phyloP scores from a whole-genome alignment of 1,140 invertebrate species.

The Drosophila nasuta region DNA sequence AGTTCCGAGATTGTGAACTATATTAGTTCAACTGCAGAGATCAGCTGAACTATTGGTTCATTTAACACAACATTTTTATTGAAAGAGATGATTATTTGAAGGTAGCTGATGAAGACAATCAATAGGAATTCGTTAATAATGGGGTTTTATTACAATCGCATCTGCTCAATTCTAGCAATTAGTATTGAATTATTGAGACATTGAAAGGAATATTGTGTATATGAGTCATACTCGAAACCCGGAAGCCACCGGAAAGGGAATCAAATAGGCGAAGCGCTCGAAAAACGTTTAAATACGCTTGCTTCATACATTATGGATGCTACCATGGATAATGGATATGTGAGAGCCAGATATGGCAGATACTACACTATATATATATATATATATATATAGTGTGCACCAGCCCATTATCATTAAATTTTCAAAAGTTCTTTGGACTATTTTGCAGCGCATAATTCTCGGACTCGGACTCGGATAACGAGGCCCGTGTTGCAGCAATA shows the following conservation, averaged over 20 bases:
- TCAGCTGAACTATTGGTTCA: too few species aligned
- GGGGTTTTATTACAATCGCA: too few species aligned
- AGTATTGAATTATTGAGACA: conserved; percentile 8
- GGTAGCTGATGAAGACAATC: too few species aligned
- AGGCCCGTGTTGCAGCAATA: conserved; percentile 34
- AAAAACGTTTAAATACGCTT: conserved; percentile 41
- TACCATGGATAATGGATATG: conserved; percentile 49
- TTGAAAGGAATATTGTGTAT: not conserved
- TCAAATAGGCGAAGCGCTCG: conserved; percentile 12
- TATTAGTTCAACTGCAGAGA: too few species aligned
- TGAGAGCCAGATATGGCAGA: conserved; percentile 10
- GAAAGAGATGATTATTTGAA: too few species aligned
- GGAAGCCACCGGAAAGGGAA: not conserved
- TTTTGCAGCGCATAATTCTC: conserved; percentile 66
- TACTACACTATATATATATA: conserved; percentile 19
- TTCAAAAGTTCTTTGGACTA: conserved; percentile 68
- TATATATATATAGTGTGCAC: conserved; percentile 18
- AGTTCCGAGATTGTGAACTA: too few species aligned
- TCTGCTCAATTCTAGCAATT: not conserved
- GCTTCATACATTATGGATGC: conserved; percentile 69
- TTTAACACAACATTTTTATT: too few species aligned
- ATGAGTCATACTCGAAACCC: not conserved
- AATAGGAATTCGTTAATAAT: too few species aligned
- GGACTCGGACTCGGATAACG: not conserved
- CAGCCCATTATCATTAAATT: conserved; percentile 75